Conservation (phyloP, 2,888 invertebrate species). For the Macrostomum cliftonense region DNA sequence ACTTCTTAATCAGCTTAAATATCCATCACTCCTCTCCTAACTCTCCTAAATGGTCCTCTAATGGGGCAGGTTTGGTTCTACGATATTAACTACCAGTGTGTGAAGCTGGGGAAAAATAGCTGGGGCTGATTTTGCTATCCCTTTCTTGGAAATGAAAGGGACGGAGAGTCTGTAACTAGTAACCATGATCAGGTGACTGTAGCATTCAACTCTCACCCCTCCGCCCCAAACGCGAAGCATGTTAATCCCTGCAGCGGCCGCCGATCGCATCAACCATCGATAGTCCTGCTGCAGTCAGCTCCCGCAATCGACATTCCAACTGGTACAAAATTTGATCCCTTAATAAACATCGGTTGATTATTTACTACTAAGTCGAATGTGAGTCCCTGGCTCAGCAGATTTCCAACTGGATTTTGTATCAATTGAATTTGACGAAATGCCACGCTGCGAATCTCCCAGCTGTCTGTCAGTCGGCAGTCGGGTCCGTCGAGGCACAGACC, state of each 20-base stretch:
- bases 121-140: no score
- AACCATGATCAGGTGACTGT: no score
- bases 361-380: slow-evolving; percentile 73
- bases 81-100: no score
- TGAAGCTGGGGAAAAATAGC: no score
- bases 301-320: slow-evolving; percentile 35
- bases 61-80: no score
- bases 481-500: neutral
- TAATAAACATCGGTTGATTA: slow-evolving; percentile 66
- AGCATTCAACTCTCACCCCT: slow-evolving; percentile 45
- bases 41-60: no score
- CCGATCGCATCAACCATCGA: slow-evolving; percentile 16
- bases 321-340: slow-evolving; percentile 84
- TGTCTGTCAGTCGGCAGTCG: neutral
- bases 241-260: slow-evolving; percentile 40
- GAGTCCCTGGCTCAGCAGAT: slow-evolving; percentile 36
- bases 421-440: slow-evolving; percentile 66
- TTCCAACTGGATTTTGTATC: slow-evolving; percentile 46
- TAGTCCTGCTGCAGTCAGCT: neutral
- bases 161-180: no score
- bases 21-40: no score
- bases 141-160: no score
- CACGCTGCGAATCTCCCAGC: slow-evolving; percentile 33
- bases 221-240: slow-evolving; percentile 67
- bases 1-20: no score